Percentiles rank a stretch among this genome's conserved stretches.
These are phyloP conservation scores for Cyrtorhinus lividipennis DNA, from an alignment of 1,140 invertebrate genomes.

Conservation along the genomic window DNA sequence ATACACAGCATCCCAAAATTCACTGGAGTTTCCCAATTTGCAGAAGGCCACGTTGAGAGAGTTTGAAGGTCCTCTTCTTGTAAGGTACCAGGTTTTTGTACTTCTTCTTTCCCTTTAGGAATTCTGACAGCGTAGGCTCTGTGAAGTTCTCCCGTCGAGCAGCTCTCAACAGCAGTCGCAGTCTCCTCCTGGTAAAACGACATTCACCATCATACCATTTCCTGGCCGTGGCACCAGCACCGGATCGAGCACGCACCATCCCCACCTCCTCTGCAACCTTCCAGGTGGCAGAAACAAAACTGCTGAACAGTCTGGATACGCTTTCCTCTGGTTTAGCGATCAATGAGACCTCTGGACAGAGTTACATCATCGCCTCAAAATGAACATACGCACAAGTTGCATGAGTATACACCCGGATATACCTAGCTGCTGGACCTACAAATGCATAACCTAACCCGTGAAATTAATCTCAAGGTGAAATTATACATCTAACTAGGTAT, in stretches of 20 bases:
- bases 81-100: neutral
- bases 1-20: neutral
- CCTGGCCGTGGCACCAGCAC: neutral
- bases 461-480: too few species aligned
- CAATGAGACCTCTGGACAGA: neutral
- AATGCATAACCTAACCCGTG: too few species aligned
- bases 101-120: neutral
- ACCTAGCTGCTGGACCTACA: too few species aligned
- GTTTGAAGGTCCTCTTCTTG: neutral
- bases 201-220: neutral
- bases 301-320: neutral
- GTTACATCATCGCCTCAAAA: neutral
- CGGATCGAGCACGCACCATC: neutral
- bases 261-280: neutral
- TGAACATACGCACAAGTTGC: too few species aligned
- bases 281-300: neutral
- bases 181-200: neutral
- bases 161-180: neutral
- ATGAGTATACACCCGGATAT: too few species aligned
- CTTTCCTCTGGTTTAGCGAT: neutral
- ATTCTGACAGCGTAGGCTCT: neutral
- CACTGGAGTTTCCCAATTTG: neutral
- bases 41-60: neutral
- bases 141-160: neutral
- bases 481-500: too few species aligned